Evolutionary conservation across 2,113 vertebrate genomes (phyloP), one percentile per base, ranked within the genome.

Genomic region (Cathartes aura): DNA sequence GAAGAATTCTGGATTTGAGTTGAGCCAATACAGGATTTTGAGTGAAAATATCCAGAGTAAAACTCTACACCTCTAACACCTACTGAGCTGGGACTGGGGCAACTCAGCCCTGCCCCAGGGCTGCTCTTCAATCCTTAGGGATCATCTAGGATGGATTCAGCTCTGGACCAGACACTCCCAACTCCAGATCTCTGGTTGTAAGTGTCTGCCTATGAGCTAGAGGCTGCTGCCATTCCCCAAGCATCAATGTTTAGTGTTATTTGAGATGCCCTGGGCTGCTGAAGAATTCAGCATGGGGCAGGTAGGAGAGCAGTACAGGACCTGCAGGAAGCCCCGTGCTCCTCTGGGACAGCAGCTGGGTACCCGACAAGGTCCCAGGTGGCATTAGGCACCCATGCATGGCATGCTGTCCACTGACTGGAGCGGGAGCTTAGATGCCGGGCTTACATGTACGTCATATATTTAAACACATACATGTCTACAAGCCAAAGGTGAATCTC

Each of bases 351-450:
- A 66, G 17, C 24, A 48, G n/a, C 2, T 66, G 50, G 23, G 20
- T 71, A 59, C 22, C 12, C 1, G 0, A 7, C 0, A 0, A 52
- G 67, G 43, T 45, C 27, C 67, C 27, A 56, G 11, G 18, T 0
- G 4, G 16, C 45, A 38, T 47, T 55, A 73, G 40, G 43, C 20
- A 58, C 20, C 18, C 1, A 1, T 12, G 5, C 3, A 6, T 29
- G 18, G 13, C 12, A 23, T 52, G 12, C 29, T 79, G 18, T 71
- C n/a, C 9, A 18, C 53, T 53, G 50, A 24, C 58, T 47, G 15
- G 21, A 64, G 38, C 0, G 0, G 29, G 21, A 23, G 7, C 24
- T 81, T 62, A 55, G 36, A 11, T 9, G 13, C 12, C 14, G 45
- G 36, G 23, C 24, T 70, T 11, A 40, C 12, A 40, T 19, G 16